Base-by-base conservation (phyloP, 2,888 invertebrate genomes). In the Electrophaes corylata region DNA sequence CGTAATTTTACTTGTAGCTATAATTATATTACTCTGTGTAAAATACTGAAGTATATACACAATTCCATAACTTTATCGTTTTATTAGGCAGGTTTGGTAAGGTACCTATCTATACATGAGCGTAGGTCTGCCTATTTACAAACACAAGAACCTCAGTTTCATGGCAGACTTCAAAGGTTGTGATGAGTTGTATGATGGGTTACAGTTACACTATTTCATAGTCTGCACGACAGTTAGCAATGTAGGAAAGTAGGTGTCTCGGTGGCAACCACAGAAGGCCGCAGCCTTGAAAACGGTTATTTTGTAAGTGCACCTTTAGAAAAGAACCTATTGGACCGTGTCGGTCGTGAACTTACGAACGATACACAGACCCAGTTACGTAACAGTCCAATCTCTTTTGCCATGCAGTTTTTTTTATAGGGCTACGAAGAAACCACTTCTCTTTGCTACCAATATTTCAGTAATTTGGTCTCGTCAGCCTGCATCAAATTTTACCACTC, bases 281-380 rank as follows among this genome's bases (percentile, higher is more conserved):
- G 61, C 73, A 79, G 81, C 91, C 91, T 90, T 90, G 88, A 88
- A 85, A 81, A 66, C 66, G 63, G 71, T 67, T 79, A 75, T 86
- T 78, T 84, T 78, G 89, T 84, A 84, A 89, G 81, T 74, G 69
- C 72, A 74, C 81, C 84, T 84, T 79, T 86, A 86, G 88, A 89
- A 89, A 89, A 88, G 82, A 73, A 74, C 37, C 62, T 80, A 71
- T 26, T 65, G 72, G 82, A 85, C 79, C 89, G 84, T 75, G 77
- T 70, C 89, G 91, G 76, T 89, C 91, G 83, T 88, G 90, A 90
- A 89, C 90, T 90, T 88, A 86, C 76, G 75, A 68, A 65, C 70
- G 70, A 69, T 66, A 65, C 62, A 51, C 65, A 57, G 46, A 64
- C 49, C 29, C 16, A 59, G 58, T 72, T 71, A 70, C 56, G 68